Evolutionary conservation across 2,888 invertebrate genomes (phyloP).

Genomic region (Chloroclystis v-ata): DNA sequence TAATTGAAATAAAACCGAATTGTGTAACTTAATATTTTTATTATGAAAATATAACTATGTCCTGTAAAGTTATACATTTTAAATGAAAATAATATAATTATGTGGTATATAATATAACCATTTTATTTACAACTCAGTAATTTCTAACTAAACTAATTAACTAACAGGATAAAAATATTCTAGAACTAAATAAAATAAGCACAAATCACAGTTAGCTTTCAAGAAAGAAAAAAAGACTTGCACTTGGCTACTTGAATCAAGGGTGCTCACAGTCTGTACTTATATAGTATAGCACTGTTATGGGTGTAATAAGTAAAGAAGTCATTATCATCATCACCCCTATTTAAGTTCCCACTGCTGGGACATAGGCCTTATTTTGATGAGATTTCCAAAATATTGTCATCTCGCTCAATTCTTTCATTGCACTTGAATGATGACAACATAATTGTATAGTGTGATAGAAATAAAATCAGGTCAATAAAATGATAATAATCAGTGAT

Average conservation of each 20-base stretch:
- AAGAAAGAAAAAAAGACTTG: not conserved
- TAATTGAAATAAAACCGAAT: constrained; percentile 17
- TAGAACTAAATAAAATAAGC: constrained; percentile 16
- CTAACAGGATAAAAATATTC: constrained; percentile 4
- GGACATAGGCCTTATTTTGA: too few relatives aligned
- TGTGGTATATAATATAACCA: constrained; percentile 16
- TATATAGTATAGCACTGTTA: not conserved
- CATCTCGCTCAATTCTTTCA: too few relatives aligned
- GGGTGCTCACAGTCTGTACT: not conserved
- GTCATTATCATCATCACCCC: too few relatives aligned
- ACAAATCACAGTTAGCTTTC: constrained; percentile 24
- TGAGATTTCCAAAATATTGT: too few relatives aligned
- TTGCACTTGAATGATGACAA: too few relatives aligned
- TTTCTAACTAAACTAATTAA: constrained; percentile 22
- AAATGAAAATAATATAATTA: constrained; percentile 17
- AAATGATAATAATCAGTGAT: too few relatives aligned
- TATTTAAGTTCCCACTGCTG: too few relatives aligned
- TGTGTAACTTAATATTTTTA: constrained; percentile 25
- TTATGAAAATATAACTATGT: constrained; percentile 26
- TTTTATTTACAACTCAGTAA: constrained; percentile 31
- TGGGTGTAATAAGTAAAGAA: too few relatives aligned
- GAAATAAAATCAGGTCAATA: too few relatives aligned
- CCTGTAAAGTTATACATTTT: constrained; percentile 13
- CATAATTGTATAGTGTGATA: too few relatives aligned
- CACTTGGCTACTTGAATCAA: too few relatives aligned